phyloP scores from a whole-genome alignment of 2,113 vertebrate species.

The Syngnathus typhle region DNA sequence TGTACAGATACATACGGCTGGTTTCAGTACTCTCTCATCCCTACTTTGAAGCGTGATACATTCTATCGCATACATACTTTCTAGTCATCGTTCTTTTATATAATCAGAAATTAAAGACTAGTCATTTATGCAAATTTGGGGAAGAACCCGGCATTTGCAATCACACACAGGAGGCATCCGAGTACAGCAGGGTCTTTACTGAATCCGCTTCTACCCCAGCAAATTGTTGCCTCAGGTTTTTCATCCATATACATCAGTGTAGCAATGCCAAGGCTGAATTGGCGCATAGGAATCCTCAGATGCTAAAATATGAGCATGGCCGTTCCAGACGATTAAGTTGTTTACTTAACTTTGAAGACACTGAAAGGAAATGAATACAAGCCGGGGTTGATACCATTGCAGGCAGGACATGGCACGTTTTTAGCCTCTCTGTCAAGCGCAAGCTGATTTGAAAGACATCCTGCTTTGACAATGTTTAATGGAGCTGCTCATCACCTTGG shows the following conservation, averaged over 20 bases:
- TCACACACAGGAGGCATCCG: background rate
- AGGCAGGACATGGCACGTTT: background rate
- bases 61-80: too few relatives aligned
- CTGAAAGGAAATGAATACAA: constrained; percentile 30
- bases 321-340: constrained; percentile 17
- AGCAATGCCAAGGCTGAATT: constrained; percentile 16
- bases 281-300: constrained; percentile 14
- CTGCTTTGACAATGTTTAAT: constrained; percentile 4
- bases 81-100: background rate
- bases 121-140: background rate
- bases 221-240: constrained; percentile 26
- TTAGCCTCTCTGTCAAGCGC: constrained; percentile 5
- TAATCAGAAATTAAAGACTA: background rate
- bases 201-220: constrained; percentile 8
- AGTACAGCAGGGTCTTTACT: background rate
- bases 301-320: constrained; percentile 30
- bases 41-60: too few relatives aligned
- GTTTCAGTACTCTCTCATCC: too few relatives aligned
- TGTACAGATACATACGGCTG: too few relatives aligned
- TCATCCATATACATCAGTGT: constrained; percentile 9
- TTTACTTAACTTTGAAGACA: constrained; percentile 38
- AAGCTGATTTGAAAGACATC: constrained; percentile 13
- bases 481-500: constrained; percentile 3
- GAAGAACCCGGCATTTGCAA: background rate
- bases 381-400: constrained; percentile 11